Conservation (phyloP, 2,113 vertebrate genomes). For the Tamias sibiricus region DNA sequence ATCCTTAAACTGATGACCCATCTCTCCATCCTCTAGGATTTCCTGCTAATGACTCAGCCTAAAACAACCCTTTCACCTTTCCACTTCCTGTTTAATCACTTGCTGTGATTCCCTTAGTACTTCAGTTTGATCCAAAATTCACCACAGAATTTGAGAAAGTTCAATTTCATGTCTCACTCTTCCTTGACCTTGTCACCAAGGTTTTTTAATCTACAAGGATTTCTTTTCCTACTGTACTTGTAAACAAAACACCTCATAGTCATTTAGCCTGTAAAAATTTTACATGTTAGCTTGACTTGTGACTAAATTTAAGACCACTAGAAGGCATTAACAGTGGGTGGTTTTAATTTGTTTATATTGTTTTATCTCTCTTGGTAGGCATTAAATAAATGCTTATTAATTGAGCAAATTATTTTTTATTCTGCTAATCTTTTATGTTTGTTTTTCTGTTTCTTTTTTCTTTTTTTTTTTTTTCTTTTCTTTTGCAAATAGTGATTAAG, state of each 20-base stretch:
- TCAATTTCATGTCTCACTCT: not conserved
- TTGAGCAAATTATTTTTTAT: not conserved
- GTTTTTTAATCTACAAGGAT: not conserved
- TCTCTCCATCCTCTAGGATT: not conserved
- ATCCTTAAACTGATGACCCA: not conserved
- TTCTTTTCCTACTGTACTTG: not conserved
- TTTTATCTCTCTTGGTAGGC: not conserved
- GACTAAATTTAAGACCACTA: not conserved
- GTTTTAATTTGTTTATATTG: not conserved
- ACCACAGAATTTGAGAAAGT: not conserved
- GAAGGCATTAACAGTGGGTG: not conserved
- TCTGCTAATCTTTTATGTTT: not conserved
- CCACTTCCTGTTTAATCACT: not conserved
- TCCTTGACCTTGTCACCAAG: not conserved
- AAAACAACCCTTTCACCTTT: not conserved
- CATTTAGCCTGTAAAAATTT: not conserved
- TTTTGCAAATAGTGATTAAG: not conserved
- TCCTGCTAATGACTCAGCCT: not conserved
- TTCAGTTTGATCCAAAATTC: not conserved
- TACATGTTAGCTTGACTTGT: not conserved
- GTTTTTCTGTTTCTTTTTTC: not conserved
- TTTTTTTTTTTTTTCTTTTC: not conserved
- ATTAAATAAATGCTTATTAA: constrained; percentile 17
- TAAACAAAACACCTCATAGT: not conserved
- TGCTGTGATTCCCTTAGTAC: not conserved